Base-by-base conservation (phyloP, 2,797 vertebrate genomes). In the Galaxias olidus region DNA sequence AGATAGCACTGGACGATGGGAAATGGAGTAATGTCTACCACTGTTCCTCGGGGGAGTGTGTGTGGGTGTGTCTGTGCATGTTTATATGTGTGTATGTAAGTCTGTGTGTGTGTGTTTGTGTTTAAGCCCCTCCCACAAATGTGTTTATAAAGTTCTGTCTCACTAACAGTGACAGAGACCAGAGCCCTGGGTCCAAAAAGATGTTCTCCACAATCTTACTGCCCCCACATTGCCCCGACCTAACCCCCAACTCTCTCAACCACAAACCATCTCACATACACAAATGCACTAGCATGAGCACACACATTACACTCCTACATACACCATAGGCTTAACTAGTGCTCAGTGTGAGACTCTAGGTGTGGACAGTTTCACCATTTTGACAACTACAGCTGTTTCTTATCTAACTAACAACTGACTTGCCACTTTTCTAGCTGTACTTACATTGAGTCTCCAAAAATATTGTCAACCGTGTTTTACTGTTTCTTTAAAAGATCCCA, bases 111-210 rank as follows among this genome's bases (percentile, higher is more conserved):
- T 30, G 40, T 44, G 45, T n/a, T 2, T 18, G 47, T 63, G 54
- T 67, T 72, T 65, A 69, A 74, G 65, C 78, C 66, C 54, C 64
- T 76, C 68, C 68, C 61, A 53, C 20, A 40, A 43, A 61, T 68
- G 13, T 87, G 86, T 87, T 84, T 87, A 88, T 85, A 85, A 83
- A 85, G 56, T 68, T 58, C 47, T 69, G 73, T 63, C 71, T 79
- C 68, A 63, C 69, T 87, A 73, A 75, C 53, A 42, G 80, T 87
- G 86, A 89, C 82, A 78, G 76, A 88, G 79, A 87, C 77, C 89
- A 88, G 89, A 84, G 52, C 73, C 71, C 79, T 71, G 65, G 67
- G 14, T 20, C 12, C 4, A n/a, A 9, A 15, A 1, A 15, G 17
- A n/a, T 15, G 18, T 12, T 7, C 13, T 20, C 18, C 12, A 30